Evolutionary conservation across 1,140 invertebrate species (phyloP).

Genomic region (Bombus sylvicola): DNA sequence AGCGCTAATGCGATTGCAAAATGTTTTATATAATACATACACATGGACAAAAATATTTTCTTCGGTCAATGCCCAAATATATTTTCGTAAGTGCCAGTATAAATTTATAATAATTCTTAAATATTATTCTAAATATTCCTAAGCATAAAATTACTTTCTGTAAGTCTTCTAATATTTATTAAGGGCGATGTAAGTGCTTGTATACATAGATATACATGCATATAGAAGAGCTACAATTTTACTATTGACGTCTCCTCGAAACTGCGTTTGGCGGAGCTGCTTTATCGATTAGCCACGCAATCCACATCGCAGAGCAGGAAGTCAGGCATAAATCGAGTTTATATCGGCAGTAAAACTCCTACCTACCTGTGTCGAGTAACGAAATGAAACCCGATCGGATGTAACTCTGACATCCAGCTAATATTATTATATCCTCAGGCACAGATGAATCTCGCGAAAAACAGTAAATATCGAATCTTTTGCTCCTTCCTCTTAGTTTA

Average conservation of each 20-base stretch:
- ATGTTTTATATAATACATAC: no score
- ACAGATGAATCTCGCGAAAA: neutral
- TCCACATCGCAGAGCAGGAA: slow-evolving; percentile 47
- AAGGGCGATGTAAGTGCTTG: no score
- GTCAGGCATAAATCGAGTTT: slow-evolving; percentile 60
- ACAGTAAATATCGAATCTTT: neutral
- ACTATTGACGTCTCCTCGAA: slow-evolving; percentile 4
- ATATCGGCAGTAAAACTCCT: slow-evolving; percentile 56
- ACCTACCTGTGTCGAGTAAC: slow-evolving; percentile 34
- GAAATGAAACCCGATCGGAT: slow-evolving; percentile 47
- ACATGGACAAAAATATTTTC: no score
- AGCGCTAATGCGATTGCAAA: no score
- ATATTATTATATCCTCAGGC: slow-evolving; percentile 47
- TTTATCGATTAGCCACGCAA: slow-evolving; percentile 60
- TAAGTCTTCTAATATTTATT: no score
- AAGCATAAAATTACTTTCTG: no score
- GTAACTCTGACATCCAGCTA: slow-evolving; percentile 42
- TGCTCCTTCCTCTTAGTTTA: neutral
- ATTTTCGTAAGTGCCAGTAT: no score
- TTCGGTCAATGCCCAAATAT: no score
- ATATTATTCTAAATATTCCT: no score
- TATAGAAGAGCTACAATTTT: no score
- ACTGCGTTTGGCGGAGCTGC: slow-evolving; percentile 25
- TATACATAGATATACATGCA: no score
- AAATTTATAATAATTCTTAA: no score